Evolutionary conservation across 2,888 invertebrate genomes (phyloP).

Genomic region (Drosophila differens): DNA sequence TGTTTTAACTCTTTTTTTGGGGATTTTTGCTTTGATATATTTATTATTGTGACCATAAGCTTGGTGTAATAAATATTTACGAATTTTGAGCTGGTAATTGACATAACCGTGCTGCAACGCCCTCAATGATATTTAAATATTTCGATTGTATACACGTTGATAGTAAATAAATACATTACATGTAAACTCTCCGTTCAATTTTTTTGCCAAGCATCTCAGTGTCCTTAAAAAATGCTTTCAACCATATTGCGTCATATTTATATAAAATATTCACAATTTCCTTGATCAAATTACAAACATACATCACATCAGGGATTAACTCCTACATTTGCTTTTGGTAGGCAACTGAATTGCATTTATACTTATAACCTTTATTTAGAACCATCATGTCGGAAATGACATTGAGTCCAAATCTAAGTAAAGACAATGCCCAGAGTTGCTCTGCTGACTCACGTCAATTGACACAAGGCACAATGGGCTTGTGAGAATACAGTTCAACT

Average conservation of each 20-base stretch:
- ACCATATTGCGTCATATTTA: background rate
- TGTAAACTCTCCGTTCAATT: background rate
- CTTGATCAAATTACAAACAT: background rate
- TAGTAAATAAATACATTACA: background rate
- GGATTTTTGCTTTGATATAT: conserved; percentile 75
- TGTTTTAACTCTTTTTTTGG: conserved; percentile 46
- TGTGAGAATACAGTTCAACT: conserved; percentile 57
- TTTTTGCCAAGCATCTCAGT: background rate
- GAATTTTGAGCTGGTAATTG: conserved; percentile 64
- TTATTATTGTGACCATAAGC: conserved; percentile 73
- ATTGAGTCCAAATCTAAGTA: conserved; percentile 36
- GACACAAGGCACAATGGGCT: conserved; percentile 51
- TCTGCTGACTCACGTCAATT: conserved; percentile 51
- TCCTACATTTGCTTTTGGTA: background rate
- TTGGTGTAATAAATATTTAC: conserved; percentile 64
- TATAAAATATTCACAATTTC: conserved; percentile 22
- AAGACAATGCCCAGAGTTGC: conserved; percentile 31
- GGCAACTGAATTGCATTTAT: conserved; percentile 20
- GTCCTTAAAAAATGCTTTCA: background rate
- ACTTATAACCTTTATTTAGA: conserved; percentile 47
- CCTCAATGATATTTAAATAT: conserved; percentile 20
- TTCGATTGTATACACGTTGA: background rate
- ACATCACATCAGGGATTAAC: conserved; percentile 2
- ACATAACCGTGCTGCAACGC: conserved; percentile 26
- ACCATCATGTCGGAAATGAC: conserved; percentile 65